Evolutionary conservation across 1,140 invertebrate species (phyloP).

Genomic region (Acromyrmex heyeri): DNA sequence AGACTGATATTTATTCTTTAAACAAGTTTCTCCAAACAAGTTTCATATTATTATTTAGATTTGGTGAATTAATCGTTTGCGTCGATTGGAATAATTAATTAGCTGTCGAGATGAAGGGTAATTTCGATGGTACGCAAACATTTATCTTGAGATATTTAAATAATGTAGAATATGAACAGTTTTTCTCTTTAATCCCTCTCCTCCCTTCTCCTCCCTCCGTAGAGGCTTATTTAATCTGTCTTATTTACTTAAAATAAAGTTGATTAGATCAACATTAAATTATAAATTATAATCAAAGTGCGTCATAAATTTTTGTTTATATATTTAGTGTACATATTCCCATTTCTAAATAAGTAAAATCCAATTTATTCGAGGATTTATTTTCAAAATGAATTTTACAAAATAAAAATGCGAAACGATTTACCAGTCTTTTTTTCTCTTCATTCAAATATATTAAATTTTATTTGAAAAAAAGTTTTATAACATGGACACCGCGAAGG

Average conservation of each 20-base stretch:
- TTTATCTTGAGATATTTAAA: constrained; percentile 8
- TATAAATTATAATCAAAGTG: neutral
- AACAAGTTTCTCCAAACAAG: neutral
- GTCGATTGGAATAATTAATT: constrained; percentile 41
- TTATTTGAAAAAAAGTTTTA: neutral
- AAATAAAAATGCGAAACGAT: constrained; percentile 1
- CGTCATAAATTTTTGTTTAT: constrained; percentile 1
- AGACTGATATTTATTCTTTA: neutral
- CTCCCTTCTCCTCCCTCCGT: too few species aligned
- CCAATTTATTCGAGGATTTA: neutral
- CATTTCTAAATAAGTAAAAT: neutral
- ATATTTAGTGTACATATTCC: neutral
- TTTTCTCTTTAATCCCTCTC: neutral
- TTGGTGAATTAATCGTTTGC: constrained; percentile 36
- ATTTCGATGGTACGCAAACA: neutral
- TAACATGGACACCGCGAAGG: neutral
- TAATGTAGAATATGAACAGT: neutral
- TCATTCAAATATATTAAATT: constrained; percentile 6
- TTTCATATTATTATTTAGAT: constrained; percentile 5
- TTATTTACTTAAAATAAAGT: neutral
- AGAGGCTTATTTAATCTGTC: neutral
- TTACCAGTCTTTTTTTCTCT: neutral
- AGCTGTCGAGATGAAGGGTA: neutral
- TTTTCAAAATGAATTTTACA: neutral
- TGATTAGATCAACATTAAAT: neutral